Percentiles rank a stretch among this genome's conserved stretches.
These are phyloP conservation scores for Cyanoderma ruficeps DNA, from an alignment of 2,113 vertebrate species.

Conservation along the genomic window DNA sequence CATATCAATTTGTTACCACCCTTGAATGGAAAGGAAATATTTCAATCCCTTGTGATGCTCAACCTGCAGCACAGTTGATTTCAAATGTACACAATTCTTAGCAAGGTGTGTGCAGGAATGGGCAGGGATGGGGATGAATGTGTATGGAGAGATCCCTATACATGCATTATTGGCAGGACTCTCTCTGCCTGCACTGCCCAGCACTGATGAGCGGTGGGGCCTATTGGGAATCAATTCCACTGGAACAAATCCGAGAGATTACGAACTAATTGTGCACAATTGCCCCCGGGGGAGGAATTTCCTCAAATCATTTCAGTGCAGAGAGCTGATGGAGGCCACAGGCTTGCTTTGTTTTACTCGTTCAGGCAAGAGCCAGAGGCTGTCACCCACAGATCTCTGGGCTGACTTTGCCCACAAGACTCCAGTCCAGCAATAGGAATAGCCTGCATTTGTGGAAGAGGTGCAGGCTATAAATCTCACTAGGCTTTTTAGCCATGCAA, in stretches of 20 bases:
- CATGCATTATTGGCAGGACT: background rate
- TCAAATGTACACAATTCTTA: background rate
- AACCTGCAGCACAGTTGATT: background rate
- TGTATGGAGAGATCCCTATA: accelerated
- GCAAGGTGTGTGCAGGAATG: accelerated
- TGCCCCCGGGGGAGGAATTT: background rate
- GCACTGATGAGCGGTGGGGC: accelerated
- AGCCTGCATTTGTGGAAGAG: background rate
- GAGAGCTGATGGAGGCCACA: background rate
- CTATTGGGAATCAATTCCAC: background rate
- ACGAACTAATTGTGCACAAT: background rate
- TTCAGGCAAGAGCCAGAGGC: background rate
- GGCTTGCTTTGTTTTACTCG: background rate
- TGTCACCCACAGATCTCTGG: background rate
- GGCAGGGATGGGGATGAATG: accelerated
- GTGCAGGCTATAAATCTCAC: background rate
- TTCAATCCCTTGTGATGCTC: background rate
- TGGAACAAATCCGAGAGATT: background rate
- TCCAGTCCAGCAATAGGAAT: background rate
- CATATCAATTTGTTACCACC: background rate
- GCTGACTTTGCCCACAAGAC: background rate
- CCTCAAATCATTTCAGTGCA: background rate
- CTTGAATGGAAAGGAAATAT: accelerated
- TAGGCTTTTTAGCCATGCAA: conserved; percentile 18
- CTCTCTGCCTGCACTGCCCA: background rate